Conservation (phyloP, 2,113 vertebrate genomes). For the Lichenostomus cassidix region DNA sequence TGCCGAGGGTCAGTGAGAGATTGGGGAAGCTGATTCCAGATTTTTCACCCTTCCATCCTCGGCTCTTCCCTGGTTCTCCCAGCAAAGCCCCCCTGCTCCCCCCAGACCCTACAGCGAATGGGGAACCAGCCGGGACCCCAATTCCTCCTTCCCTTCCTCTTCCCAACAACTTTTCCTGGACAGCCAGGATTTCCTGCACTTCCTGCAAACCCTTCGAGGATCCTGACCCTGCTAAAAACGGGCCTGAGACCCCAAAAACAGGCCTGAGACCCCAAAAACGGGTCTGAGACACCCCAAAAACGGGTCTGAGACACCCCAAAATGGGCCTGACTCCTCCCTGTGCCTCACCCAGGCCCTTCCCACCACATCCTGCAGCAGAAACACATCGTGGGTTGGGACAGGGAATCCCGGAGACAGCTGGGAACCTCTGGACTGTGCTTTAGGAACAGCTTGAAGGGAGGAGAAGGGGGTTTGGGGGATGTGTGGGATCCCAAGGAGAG, state of each 20-base stretch:
- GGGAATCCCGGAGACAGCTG: neutral
- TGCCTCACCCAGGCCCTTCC: neutral
- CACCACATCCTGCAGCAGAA: neutral
- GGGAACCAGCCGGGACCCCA: neutral
- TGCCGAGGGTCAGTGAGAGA: rapidly evolving
- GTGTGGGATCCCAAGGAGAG: neutral
- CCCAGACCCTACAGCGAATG: rapidly evolving
- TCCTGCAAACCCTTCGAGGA: neutral
- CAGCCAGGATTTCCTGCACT: rapidly evolving
- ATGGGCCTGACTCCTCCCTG: neutral
- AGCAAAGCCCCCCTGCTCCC: neutral
- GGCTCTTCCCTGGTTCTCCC: neutral
- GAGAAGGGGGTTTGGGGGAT: rapidly evolving
- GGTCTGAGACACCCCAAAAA: too few species aligned
- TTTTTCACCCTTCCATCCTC: neutral
- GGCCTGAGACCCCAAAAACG: neutral
- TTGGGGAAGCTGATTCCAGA: rapidly evolving
- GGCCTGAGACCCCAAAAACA: neutral
- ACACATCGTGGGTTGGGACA: rapidly evolving
- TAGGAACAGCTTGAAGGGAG: neutral
- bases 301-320: neutral
- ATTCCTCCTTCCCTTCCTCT: neutral
- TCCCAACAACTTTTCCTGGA: rapidly evolving
- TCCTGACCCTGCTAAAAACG: too few species aligned
- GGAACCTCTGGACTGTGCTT: neutral